Base-by-base conservation (phyloP, 1,140 invertebrate genomes). In the Hermetia illucens region DNA sequence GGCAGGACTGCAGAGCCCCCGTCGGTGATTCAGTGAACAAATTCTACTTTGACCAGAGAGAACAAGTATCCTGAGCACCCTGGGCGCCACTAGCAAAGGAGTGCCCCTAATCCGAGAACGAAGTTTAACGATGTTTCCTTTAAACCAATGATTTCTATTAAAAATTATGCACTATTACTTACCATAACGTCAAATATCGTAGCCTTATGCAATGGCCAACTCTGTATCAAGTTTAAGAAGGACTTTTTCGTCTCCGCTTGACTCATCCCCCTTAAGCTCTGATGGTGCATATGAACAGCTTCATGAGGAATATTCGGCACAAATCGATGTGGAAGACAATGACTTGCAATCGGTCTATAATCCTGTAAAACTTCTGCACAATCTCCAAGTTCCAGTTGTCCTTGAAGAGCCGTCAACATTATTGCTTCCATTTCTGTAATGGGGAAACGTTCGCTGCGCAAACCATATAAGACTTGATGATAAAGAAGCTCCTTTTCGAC, bases 401-500 rank as follows among this genome's bases (percentile, higher is more conserved):
- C 82, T 71, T 93, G 87, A 16, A 97, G 68, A 20, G 92, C 89
- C 37, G 90, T 86, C 33, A 97, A 59, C 82, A 95, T 92, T 58
- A 92, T 88, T 33, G 89, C 89, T 68, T 95, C 89, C 57, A 88
- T 86, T 48, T 87, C 83, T 16, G 84, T 85, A 20, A 94, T 79
- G 1, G 89, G 90, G 52, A 92, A 87, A 15, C 86, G 70, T 65
- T 95, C 88, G 39, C 83, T 84, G 41, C 89, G 70, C 15, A 96
- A 72, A 51, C 84, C 80, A 52, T 92, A 85, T 31, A 95, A 65
- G 21, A 93, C 80, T 66, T 97, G 92, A 65, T 95, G 88, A 63
- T 94, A 94, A n/a, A 97, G 59, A 17, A 97, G 64, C 62, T 96
- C 90, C 61, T 94, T 92, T 63, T 96, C 92, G 2, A 95, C 87